Evolutionary conservation across 2,797 vertebrate species (phyloP), one percentile per base, ranked within the genome.

Genomic region (Petrocephalus sullivani): DNA sequence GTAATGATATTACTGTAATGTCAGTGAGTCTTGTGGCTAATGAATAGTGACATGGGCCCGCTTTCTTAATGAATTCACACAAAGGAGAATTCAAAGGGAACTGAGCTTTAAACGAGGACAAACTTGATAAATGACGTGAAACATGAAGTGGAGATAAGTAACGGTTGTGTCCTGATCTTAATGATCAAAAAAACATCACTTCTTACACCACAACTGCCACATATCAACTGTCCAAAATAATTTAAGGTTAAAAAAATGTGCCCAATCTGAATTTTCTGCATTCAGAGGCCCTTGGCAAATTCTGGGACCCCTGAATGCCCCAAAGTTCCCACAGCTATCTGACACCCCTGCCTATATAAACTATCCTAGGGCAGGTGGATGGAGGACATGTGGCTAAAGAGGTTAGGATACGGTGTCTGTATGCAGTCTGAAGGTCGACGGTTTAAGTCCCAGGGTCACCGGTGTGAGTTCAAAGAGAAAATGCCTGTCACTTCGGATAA

Each of bases 1-100:
- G 3, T 57, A 78, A 78, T 87, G 64, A 87, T 87, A 75, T 28
- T 49, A 61, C 61, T 53, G 46, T 87, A 37, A 88, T 88, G n/a
- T 57, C 56, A 41, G 49, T 23, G n/a, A 88, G 75, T 10, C 58
- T 67, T 19, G 10, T 54, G 49, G 54, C 0, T 33, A 88, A 88
- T 58, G 46, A 78, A 88, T 41, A 53, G 37, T 88, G 33, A 23
- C 67, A 57, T 5, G 41, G 9, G 14, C 37, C 33, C 23, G 56
- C 9, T 51, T 12, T 82, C 16, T 28, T 23, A 84, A 84, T 84
- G 41, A 60, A 61, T 51, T 54, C 28, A 83, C 75, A 8, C 12
- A 75, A 75, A 75, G 16, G 37, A 75, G 67, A 75, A 75, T 41
- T 41, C 67, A 75, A 4, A 75, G 5, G 67, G 8, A 37, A 19